Evolutionary conservation across 2,113 vertebrate genomes (phyloP), one percentile per base, ranked within the genome.

Genomic region (Verasper variegatus): DNA sequence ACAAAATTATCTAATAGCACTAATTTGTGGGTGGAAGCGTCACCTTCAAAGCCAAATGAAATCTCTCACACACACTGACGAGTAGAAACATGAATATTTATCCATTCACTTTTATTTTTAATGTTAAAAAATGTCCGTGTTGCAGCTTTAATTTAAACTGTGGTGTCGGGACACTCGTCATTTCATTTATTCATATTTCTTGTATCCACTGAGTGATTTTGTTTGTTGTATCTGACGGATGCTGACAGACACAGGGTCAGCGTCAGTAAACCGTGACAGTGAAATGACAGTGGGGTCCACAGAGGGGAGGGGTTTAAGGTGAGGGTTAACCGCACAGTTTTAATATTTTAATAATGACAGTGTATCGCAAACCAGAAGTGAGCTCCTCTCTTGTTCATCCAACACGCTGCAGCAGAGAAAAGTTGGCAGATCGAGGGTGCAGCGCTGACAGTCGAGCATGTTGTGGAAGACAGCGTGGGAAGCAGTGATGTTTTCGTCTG

Each of bases 261-360:
- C 61, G 80, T 78, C 83, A 82, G 81, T 78, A 86, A 78, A 77
- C 61, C 70, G 51, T 78, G 73, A 81, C 80, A 83, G 67, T 67
- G 74, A 63, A 74, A 9, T 89, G 89, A 86, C 83, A 83, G 85
- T 67, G 9, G 20, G 20, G 17, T 74, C 78, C 74, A 85, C 14
- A 0, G 58, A 13, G 67, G 65, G 65, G 37, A n/a, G 5, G 12
- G 21, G 42, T 67, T 55, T 70, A 62, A 65, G 68, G 27, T 68
- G 54, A 80, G 77, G 68, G 66, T 56, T 23, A 3, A 27, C 27
- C 27, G 4, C 27, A 31, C 31, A 31, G 31, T 31, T 31, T 31
- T 31, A 31, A 31, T 31, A 31, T 31, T 31, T 7, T 7, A 31
- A 31, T 7, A 31, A 31, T 31, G 31, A 31, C 31, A 31, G 31